A percentile compares a stretch with the other conserved stretches of the same genome.
These are phyloP conservation scores for Lutjanus erythropterus DNA, from an alignment of 2,113 vertebrate species.

Conservation along the genomic window DNA sequence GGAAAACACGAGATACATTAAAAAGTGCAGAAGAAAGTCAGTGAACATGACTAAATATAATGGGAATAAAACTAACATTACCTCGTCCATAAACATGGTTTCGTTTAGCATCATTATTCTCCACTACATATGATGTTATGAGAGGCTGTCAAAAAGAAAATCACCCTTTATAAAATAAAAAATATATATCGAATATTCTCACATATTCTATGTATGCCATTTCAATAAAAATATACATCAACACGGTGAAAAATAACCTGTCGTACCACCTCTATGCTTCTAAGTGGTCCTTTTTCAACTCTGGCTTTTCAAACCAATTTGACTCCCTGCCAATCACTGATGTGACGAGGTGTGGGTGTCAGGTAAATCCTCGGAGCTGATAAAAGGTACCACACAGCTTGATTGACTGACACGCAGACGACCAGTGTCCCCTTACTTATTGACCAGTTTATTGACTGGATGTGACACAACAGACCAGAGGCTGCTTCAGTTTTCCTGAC, in stretches of 20 bases:
- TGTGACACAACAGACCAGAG: slow-evolving; percentile 19
- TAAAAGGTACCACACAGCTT: slow-evolving; percentile 3
- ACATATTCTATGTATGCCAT: neutral
- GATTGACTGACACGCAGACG: slow-evolving; percentile 20
- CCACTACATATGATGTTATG: neutral
- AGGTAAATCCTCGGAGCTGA: slow-evolving; percentile 23
- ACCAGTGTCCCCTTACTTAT: slow-evolving; percentile 7
- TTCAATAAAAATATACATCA: slow-evolving; percentile 13
- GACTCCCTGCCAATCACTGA: slow-evolving; percentile 36
- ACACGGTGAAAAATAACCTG: neutral
- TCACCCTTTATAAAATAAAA: neutral
- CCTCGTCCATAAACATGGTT: no score
- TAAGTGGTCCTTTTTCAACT: slow-evolving; percentile 23
- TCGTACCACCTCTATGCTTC: neutral
- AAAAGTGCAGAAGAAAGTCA: no score
- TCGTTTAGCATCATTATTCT: neutral
- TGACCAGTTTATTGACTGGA: slow-evolving; percentile 48
- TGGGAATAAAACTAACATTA: no score
- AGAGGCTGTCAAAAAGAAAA: neutral
- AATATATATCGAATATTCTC: neutral
- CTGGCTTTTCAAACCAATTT: slow-evolving; percentile 12
- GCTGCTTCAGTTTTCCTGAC: slow-evolving; percentile 22
- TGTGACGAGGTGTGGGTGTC: slow-evolving; percentile 13
- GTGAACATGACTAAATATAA: no score
- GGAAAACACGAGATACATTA: no score